These are phyloP conservation scores for Plectropomus leopardus DNA, from an alignment of 2,113 vertebrate species.

Conservation along the genomic window DNA sequence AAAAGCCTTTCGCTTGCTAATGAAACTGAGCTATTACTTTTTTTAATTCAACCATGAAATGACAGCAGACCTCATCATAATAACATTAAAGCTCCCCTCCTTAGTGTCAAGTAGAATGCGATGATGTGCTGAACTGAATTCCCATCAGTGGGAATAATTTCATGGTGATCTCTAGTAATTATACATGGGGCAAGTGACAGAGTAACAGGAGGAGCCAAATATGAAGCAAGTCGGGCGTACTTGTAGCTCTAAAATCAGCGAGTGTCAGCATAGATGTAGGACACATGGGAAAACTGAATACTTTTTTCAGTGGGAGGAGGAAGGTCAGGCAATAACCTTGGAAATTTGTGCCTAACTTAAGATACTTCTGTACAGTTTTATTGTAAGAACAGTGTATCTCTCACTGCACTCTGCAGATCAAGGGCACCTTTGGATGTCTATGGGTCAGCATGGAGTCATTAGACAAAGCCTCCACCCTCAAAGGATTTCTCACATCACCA, in stretches of 20 bases:
- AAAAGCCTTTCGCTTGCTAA: slow-evolving; percentile 44
- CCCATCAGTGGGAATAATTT: slow-evolving; percentile 67
- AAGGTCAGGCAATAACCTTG: not conserved
- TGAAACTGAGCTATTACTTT: slow-evolving; percentile 66
- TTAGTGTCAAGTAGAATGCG: slow-evolving; percentile 60
- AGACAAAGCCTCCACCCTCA: slow-evolving; percentile 9
- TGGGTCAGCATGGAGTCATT: not conserved
- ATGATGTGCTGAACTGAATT: slow-evolving; percentile 63
- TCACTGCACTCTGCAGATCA: slow-evolving; percentile 28
- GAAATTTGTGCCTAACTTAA: not conserved
- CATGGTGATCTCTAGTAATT: slow-evolving; percentile 70
- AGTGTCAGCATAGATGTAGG: not conserved
- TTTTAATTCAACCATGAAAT: slow-evolving; percentile 73
- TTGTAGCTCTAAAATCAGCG: slow-evolving; percentile 1
- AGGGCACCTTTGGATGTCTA: slow-evolving; percentile 31
- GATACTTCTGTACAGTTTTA: slow-evolving; percentile 2
- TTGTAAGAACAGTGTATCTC: not conserved
- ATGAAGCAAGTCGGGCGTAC: slow-evolving; percentile 9
- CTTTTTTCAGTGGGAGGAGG: not conserved
- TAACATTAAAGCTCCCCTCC: slow-evolving; percentile 65
- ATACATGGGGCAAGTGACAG: slow-evolving; percentile 47
- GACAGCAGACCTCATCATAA: slow-evolving; percentile 69
- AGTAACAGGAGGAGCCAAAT: slow-evolving; percentile 32
- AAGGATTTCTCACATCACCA: slow-evolving; percentile 12
- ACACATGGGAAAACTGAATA: not conserved